Conservation (phyloP, 2,113 vertebrate species). For the Setophaga petechia region DNA sequence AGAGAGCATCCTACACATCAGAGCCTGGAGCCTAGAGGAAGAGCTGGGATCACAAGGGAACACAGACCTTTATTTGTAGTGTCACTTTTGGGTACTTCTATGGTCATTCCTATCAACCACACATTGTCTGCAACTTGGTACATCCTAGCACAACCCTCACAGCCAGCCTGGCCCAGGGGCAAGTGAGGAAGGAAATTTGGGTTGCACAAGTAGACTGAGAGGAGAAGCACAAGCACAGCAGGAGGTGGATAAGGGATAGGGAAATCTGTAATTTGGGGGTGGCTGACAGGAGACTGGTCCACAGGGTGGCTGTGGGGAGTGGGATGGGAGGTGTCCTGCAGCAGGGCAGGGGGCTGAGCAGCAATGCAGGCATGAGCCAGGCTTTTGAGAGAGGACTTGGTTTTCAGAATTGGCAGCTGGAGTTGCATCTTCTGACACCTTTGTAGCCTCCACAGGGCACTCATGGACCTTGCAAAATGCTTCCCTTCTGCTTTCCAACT, state of each 20-base stretch:
- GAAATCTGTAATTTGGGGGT: neutral
- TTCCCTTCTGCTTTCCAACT: neutral
- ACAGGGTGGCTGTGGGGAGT: neutral
- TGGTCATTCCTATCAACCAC: neutral
- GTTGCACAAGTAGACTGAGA: neutral
- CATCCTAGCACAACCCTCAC: neutral
- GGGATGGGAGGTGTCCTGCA: neutral
- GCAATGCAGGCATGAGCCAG: neutral
- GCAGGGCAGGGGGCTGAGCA: neutral
- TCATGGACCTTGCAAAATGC: neutral
- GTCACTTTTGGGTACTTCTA: neutral
- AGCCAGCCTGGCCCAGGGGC: neutral
- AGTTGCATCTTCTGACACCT: neutral
- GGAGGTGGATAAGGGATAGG: accelerated
- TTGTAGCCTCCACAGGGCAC: neutral
- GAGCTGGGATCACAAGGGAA: neutral
- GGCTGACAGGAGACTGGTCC: neutral
- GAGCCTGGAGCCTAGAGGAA: neutral
- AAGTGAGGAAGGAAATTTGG: neutral
- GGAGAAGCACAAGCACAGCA: neutral
- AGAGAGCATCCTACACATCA: neutral
- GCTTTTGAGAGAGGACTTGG: neutral
- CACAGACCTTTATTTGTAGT: neutral
- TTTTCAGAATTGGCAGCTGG: neutral
- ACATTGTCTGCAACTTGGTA: neutral